Percentiles rank a stretch among this genome's conserved stretches.
Evolutionary conservation across 2,113 vertebrate species (phyloP).

Genomic region (Brachyhypopomus occidentalis): DNA sequence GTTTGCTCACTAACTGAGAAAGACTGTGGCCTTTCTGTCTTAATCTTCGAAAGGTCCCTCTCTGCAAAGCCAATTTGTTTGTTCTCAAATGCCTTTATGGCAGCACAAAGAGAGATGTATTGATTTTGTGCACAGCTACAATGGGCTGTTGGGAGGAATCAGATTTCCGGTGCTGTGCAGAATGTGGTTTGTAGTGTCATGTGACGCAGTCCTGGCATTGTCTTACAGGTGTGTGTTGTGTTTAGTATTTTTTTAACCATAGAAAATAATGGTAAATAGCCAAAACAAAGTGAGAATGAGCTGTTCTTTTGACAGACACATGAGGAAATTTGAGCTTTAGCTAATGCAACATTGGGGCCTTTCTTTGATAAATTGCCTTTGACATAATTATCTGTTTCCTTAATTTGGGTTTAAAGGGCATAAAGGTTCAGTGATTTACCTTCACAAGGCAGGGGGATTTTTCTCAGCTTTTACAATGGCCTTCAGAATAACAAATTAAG

Average conservation of each 20-base stretch:
- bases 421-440: not conserved
- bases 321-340: not conserved
- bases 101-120: slow-evolving; percentile 6
- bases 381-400: not conserved
- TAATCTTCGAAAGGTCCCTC: not conserved
- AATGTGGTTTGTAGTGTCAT: slow-evolving; percentile 1
- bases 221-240: not conserved
- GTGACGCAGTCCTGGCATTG: not conserved
- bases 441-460: not conserved
- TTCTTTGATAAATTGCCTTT: not conserved
- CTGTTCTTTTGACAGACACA: not conserved
- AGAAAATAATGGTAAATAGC: not conserved
- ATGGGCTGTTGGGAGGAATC: not conserved
- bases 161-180: slow-evolving; percentile 6
- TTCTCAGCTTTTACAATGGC: not conserved
- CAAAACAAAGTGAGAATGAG: not conserved
- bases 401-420: not conserved
- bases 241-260: not conserved
- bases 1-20: not conserved
- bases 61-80: not conserved
- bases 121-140: not conserved
- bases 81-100: not conserved
- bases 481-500: not conserved
- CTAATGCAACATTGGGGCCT: not conserved
- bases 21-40: not conserved